Evolutionary conservation across 2,888 invertebrate species (phyloP).

Genomic region (Cordylochernes scorpioides): DNA sequence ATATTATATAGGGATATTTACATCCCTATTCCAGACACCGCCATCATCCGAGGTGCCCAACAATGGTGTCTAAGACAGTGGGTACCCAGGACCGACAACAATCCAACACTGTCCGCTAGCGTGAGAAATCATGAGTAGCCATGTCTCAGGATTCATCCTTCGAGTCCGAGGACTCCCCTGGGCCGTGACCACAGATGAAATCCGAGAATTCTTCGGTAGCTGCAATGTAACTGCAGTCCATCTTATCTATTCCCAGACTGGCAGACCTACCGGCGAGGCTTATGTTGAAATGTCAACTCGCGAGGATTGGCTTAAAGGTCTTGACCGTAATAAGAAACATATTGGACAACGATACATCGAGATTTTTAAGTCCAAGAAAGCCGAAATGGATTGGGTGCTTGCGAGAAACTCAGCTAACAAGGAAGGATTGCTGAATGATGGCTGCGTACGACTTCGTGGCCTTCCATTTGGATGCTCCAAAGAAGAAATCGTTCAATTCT

Average conservation of each 20-base stretch:
- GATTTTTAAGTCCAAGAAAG: constrained; percentile 59
- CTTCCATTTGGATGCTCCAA: constrained; percentile 82
- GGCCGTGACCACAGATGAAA: constrained; percentile 57
- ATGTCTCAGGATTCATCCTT: no score
- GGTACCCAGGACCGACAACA: no score
- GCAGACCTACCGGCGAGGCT: constrained; percentile 66
- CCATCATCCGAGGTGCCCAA: no score
- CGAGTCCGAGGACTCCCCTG: constrained; percentile 54
- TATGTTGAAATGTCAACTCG: constrained; percentile 54
- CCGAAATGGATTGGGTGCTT: constrained; percentile 74
- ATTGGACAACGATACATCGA: constrained; percentile 75
- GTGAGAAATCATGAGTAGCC: no score
- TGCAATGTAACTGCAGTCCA: constrained; percentile 37
- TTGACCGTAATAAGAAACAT: constrained; percentile 54
- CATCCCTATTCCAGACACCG: no score
- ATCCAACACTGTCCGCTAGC: no score
- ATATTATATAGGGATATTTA: no score
- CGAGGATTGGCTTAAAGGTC: constrained; percentile 46
- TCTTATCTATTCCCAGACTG: constrained; percentile 58
- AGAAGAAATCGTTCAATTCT: constrained; percentile 79
- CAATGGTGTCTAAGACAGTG: no score
- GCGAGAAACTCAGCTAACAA: constrained; percentile 39
- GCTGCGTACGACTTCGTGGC: constrained; percentile 64
- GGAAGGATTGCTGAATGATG: constrained; percentile 24
- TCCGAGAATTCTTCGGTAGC: constrained; percentile 40